A percentile compares a stretch with the other conserved stretches of the same genome.
phyloP scores from a whole-genome alignment of 2,113 vertebrate species.

The Cichladusa arquata region DNA sequence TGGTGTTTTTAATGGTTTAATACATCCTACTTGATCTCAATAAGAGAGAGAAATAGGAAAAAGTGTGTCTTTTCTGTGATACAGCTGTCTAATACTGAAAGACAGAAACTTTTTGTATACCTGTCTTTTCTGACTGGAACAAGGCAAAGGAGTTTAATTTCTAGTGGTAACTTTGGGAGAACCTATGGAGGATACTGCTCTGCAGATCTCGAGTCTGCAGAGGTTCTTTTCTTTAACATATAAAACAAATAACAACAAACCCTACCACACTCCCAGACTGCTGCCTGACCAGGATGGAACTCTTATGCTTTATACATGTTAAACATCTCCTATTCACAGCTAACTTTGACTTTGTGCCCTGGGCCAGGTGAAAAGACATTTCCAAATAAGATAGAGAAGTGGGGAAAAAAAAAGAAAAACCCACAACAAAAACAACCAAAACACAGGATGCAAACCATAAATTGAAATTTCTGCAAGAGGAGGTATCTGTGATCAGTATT shows the following conservation, averaged over 20 bases:
- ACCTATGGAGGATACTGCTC: not conserved
- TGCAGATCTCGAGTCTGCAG: not conserved
- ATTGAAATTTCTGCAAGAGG: constrained; percentile 21
- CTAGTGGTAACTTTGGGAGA: not conserved
- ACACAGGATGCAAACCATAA: not conserved
- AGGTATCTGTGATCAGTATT: not conserved
- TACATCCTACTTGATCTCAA: not conserved
- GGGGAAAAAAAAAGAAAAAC: not conserved
- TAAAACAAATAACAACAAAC: constrained; percentile 59
- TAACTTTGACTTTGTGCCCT: constrained; percentile 59
- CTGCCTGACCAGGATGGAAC: constrained; percentile 14
- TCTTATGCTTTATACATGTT: constrained; percentile 51
- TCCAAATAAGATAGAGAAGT: not conserved
- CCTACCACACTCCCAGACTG: constrained; percentile 28
- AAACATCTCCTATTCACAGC: constrained; percentile 65
- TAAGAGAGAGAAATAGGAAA: not conserved
- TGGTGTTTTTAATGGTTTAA: not conserved
- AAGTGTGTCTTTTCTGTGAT: fast-evolving
- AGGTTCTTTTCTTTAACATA: not conserved
- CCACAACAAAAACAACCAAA: not conserved
- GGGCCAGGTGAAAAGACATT: constrained; percentile 74
- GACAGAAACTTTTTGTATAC: not conserved
- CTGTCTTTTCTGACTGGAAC: not conserved
- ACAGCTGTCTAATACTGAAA: not conserved
- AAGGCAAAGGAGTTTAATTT: not conserved